Conservation (phyloP, 2,113 vertebrate species). For the Dicaeum eximium region DNA sequence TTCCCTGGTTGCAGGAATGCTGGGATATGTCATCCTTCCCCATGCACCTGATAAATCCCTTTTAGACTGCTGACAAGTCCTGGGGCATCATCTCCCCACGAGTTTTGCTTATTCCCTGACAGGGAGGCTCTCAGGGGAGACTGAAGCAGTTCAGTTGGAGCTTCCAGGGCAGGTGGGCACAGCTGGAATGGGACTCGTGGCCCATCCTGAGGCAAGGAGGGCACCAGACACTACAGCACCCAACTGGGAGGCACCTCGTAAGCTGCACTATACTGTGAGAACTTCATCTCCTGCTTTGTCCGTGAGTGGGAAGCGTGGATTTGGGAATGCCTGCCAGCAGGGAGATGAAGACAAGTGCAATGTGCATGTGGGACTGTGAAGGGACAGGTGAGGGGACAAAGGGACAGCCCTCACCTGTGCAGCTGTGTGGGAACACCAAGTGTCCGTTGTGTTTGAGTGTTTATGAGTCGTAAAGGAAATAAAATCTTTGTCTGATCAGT, state of each 20-base stretch:
- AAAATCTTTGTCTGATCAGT: background rate
- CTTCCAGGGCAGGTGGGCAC: background rate
- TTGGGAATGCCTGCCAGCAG: background rate
- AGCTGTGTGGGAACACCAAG: background rate
- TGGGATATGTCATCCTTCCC: background rate
- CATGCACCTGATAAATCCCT: background rate
- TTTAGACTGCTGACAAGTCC: background rate
- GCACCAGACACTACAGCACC: background rate
- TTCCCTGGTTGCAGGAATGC: background rate
- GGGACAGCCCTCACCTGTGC: background rate
- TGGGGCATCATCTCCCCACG: background rate
- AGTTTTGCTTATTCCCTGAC: background rate
- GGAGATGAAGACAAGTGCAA: background rate
- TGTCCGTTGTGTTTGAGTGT: background rate
- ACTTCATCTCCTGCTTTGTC: background rate
- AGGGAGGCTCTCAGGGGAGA: background rate
- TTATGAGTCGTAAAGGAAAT: slow-evolving; percentile 13
- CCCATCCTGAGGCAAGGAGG: background rate
- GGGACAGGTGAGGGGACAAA: background rate
- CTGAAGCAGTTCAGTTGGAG: background rate
- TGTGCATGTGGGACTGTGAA: background rate
- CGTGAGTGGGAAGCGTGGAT: rapidly evolving
- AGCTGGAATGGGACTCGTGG: background rate
- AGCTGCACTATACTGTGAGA: slow-evolving; percentile 7
- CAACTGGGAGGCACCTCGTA: background rate